Conservation (phyloP, 2,888 invertebrate genomes). For the Cephus runcator region DNA sequence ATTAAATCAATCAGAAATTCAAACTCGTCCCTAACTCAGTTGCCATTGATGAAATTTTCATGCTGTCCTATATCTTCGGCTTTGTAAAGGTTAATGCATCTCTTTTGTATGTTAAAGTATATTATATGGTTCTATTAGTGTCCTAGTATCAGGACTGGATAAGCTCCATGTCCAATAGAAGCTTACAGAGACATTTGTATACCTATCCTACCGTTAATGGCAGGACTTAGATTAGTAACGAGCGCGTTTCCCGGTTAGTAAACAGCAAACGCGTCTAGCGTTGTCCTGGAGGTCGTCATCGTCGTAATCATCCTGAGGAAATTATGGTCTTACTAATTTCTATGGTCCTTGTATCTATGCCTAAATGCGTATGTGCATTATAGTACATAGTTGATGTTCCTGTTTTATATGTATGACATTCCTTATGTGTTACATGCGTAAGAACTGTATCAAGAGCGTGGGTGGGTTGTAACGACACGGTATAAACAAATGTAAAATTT, state of each 20-base stretch:
- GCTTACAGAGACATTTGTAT: background rate
- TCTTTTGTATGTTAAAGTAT: background rate
- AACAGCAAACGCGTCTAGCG: background rate
- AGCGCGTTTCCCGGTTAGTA: slow-evolving; percentile 19
- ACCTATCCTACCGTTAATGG: slow-evolving; percentile 1
- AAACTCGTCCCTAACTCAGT: background rate
- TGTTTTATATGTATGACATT: background rate
- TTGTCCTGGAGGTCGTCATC: background rate
- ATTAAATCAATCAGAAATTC: background rate
- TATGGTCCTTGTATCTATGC: background rate
- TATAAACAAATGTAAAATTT: background rate
- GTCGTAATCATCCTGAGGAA: background rate
- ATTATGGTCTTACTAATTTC: background rate
- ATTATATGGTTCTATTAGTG: slow-evolving; percentile 11
- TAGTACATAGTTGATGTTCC: background rate
- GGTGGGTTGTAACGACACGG: background rate
- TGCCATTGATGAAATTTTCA: background rate
- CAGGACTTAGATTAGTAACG: slow-evolving; percentile 16
- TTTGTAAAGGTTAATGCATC: background rate
- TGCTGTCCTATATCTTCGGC: background rate
- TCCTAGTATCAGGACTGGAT: background rate
- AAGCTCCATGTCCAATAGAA: slow-evolving; percentile 7
- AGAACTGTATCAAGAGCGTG: background rate
- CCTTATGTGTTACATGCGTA: background rate
- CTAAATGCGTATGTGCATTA: background rate